These are phyloP conservation scores for Zaprionus bogoriensis DNA, from an alignment of 2,888 invertebrate species.

Conservation along the genomic window DNA sequence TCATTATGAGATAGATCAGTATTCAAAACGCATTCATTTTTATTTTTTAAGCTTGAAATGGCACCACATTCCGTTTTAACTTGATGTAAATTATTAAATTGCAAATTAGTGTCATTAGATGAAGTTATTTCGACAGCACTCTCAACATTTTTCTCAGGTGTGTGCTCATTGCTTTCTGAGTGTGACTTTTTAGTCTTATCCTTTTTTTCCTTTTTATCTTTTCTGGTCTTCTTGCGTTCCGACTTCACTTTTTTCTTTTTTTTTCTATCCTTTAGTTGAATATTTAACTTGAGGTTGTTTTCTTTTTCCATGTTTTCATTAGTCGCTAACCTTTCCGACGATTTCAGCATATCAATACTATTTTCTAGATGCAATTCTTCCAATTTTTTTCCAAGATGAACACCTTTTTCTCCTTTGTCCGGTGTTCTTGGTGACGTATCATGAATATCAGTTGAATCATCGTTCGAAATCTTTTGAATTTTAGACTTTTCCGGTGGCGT, in stretches of 20 bases:
- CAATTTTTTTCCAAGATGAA: conserved; percentile 10
- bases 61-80: conserved; percentile 15
- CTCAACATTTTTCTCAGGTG: conserved; percentile 26
- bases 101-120: conserved; percentile 21
- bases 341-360: neutral
- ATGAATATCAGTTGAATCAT: conserved; percentile 19
- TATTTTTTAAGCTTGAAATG: conserved; percentile 50
- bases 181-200: conserved; percentile 40
- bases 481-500: conserved; percentile 56
- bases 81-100: conserved; percentile 21
- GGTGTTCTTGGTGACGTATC: conserved; percentile 57
- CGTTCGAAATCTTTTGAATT: conserved; percentile 25
- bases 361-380: conserved; percentile 1
- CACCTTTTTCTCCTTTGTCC: conserved; percentile 28
- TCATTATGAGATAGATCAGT: conserved; percentile 57
- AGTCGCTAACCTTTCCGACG: conserved; percentile 16
- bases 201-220: conserved; percentile 67
- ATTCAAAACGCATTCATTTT: conserved; percentile 68
- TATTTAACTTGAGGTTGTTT: conserved; percentile 47
- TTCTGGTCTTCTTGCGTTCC: conserved; percentile 73
- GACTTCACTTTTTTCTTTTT: conserved; percentile 67
- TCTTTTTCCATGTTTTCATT: conserved; percentile 40
- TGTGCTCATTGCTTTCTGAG: conserved; percentile 21
- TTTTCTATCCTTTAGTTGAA: conserved; percentile 46
- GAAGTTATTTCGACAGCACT: conserved; percentile 13